Percentiles rank a stretch among this genome's conserved stretches.
phyloP scores from a whole-genome alignment of 2,113 vertebrate species.

The Apteryx owenii region DNA sequence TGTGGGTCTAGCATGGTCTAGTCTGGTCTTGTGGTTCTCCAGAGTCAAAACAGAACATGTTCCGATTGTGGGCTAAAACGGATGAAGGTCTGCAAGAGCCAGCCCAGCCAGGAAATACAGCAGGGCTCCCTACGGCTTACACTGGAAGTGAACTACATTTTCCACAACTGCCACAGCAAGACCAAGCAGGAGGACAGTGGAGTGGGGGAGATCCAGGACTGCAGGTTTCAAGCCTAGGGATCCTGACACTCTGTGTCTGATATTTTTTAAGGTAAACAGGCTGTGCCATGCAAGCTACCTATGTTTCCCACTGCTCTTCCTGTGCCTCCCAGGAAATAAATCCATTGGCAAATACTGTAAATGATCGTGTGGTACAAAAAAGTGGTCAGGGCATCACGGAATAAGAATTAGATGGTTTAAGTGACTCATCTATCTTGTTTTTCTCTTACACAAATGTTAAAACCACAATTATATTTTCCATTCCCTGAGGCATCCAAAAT shows the following conservation, averaged over 20 bases:
- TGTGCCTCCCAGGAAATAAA: not conserved
- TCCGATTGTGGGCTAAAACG: too few species aligned
- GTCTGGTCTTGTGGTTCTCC: not conserved
- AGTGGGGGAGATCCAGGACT: too few species aligned
- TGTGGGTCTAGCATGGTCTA: too few species aligned
- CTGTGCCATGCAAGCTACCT: not conserved
- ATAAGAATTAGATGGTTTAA: not conserved
- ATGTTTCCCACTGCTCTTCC: not conserved
- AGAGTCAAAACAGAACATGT: not conserved
- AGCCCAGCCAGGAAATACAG: too few species aligned
- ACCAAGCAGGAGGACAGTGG: too few species aligned
- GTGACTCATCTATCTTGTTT: not conserved
- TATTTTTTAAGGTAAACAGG: not conserved
- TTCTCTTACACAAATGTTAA: not conserved
- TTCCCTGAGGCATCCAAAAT: not conserved
- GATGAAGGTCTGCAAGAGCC: too few species aligned
- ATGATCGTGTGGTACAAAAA: not conserved
- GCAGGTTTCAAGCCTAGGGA: too few species aligned
- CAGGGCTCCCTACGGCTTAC: too few species aligned
- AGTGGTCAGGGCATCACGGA: not conserved
- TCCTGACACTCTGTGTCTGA: not conserved
- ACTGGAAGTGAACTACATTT: too few species aligned
- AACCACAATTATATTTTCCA: not conserved
- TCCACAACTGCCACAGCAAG: too few species aligned
- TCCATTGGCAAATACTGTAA: not conserved